Conservation (phyloP, 2,888 invertebrate species). For the Trichogramma dendrolimi region DNA sequence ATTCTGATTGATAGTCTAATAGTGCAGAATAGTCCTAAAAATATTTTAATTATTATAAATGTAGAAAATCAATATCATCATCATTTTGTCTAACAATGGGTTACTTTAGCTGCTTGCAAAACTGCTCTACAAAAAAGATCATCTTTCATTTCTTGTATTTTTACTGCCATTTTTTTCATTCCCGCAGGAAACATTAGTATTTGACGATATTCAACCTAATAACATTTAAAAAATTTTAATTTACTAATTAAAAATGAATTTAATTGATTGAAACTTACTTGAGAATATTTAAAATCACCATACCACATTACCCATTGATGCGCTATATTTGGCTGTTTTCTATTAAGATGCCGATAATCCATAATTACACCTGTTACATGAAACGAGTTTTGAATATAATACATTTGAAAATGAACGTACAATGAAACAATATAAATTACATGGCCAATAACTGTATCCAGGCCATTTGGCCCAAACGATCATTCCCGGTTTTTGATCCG, state of each 20-base stretch:
- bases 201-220: constrained; percentile 36
- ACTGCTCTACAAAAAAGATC: constrained; percentile 33
- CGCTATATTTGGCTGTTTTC: constrained; percentile 42
- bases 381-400: not conserved
- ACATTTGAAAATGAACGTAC: not conserved
- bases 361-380: constrained; percentile 41
- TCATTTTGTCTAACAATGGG: not conserved
- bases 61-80: not conserved
- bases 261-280: constrained; percentile 34
- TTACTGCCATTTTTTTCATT: constrained; percentile 35
- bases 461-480: constrained; percentile 45
- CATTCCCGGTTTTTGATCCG: constrained; percentile 42
- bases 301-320: constrained; percentile 50
- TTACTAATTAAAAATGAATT: not conserved
- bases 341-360: constrained; percentile 44
- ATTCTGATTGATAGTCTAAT: constrained; percentile 17
- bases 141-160: constrained; percentile 33
- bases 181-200: constrained; percentile 38
- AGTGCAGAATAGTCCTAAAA: constrained; percentile 23
- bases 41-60: not conserved
- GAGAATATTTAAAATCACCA: constrained; percentile 44
- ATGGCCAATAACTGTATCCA: constrained; percentile 47
- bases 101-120: constrained; percentile 40
- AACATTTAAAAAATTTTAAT: not conserved
- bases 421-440: constrained; percentile 27